Base-by-base conservation (phyloP, 1,140 invertebrate species). In the Leptinotarsa lineolata region DNA sequence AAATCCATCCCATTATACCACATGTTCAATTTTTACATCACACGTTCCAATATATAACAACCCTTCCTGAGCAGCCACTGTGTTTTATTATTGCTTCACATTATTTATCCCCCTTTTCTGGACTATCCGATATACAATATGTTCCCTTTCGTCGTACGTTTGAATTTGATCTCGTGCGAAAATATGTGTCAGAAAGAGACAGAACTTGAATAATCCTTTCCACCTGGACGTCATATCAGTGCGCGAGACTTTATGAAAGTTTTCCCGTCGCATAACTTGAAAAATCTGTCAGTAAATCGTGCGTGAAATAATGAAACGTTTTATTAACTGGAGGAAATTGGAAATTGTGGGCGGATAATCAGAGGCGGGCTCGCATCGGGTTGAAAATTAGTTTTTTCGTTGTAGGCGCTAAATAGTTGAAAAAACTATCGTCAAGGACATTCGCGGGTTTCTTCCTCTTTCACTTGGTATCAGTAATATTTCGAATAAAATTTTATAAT, bases 281-380 rank as follows among this genome's bases (percentile, higher is more conserved):
- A 54, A 54, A 54, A 54, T 54, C 48, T 54, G 48, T 54, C n/a
- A 15, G 48, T 54, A 54, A 54, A 54, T 54, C 15, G 48, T 18
- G 48, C 48, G 48, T 54, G 48, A 54, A 54, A 54, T 54, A 54
- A 54, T 54, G 48, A 54, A 15, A 54, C 48, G 48, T 54, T 54
- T 54, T 54, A 54, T 54, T 54, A 54, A 54, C 48, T 16, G 48
- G 16, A 18, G 48, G 48, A 54, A 54, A 54, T 54, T 54, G 48
- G 48, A 54, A 54, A 54, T 16, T 54, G 48, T 54, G 12, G 48
- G n/a, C 48, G 48, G 6, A 54, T 54, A 16, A 18, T 54, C 48
- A 54, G 48, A 13, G 48, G 4, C n/a, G 48, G 30, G 30, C 30
- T 39, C 30, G 8, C 8, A 1, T 39, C 30, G 11, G 8, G 8